These are phyloP conservation scores for cattle (Bos taurus) DNA, from an alignment of 2,113 vertebrate species.

Conservation along the genomic window DNA sequence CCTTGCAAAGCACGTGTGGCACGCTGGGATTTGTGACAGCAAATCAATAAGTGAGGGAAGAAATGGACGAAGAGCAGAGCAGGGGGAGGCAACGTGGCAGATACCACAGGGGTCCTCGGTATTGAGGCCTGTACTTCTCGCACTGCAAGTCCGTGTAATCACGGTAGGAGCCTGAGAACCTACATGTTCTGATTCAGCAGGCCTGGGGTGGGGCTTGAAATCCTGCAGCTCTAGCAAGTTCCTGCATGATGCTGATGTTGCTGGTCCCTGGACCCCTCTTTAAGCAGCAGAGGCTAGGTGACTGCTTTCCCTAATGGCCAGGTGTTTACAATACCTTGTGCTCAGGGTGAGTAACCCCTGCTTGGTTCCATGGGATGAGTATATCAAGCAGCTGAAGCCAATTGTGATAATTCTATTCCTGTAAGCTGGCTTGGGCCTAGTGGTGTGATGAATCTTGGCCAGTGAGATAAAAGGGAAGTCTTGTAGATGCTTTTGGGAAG, in stretches of 20 bases:
- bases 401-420: not conserved
- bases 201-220: not conserved
- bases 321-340: not conserved
- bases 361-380: no score
- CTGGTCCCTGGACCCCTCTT: not conserved
- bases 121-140: not conserved
- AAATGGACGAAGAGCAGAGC: not conserved
- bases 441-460: not conserved
- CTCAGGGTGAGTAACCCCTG: not conserved
- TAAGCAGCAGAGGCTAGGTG: not conserved
- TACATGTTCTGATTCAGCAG: not conserved
- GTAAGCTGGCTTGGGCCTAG: not conserved
- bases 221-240: not conserved
- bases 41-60: not conserved
- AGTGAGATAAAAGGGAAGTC: not conserved
- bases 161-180: not conserved
- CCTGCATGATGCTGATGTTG: not conserved
- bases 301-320: not conserved
- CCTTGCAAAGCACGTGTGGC: not conserved
- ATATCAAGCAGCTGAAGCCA: not conserved
- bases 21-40: not conserved
- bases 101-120: rapidly evolving
- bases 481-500: not conserved
- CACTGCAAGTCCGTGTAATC: not conserved
- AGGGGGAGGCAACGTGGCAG: not conserved